Conservation (phyloP, 2,888 invertebrate genomes). For the Cephalotes varians region DNA sequence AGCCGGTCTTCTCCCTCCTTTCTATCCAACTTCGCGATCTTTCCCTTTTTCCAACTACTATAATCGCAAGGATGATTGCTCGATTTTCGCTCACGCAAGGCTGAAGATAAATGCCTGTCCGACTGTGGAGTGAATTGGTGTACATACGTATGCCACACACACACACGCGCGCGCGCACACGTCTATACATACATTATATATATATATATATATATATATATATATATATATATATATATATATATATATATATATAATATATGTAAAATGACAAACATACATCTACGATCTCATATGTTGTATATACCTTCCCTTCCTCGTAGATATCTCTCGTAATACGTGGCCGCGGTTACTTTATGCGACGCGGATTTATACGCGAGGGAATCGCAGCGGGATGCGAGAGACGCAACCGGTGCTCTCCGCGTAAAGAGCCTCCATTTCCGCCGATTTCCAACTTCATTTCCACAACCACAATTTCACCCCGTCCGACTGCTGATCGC, state of each 20-base stretch:
- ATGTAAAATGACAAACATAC: no score
- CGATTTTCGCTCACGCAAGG: neutral
- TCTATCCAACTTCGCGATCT: neutral
- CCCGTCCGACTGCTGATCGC: neutral
- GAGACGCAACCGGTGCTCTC: constrained; percentile 33
- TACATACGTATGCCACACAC: neutral
- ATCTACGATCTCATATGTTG: no score
- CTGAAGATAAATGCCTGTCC: no score
- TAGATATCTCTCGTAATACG: constrained; percentile 10
- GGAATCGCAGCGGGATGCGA: constrained; percentile 50
- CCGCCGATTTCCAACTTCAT: constrained; percentile 79
- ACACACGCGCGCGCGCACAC: neutral
- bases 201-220: neutral
- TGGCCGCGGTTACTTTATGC: constrained; percentile 56
- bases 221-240: neutral
- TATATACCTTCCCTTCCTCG: neutral
- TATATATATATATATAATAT: no score
- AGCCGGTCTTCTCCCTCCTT: constrained; percentile 37
- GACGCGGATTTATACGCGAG: constrained; percentile 69
- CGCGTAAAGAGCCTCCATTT: constrained; percentile 77
- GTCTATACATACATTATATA: no score
- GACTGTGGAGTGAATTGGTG: no score
- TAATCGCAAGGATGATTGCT: neutral
- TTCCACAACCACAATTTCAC: constrained; percentile 70
- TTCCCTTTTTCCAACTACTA: constrained; percentile 14